Percentiles rank a stretch among this genome's conserved stretches.
phyloP scores from a whole-genome alignment of 2,113 vertebrate genomes.

The pig (Sus scrofa) region T2T-Sscrofa CM000813.6:150547001-150547500 shows the following conservation, averaged over 20 bases:
- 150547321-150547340: background rate
- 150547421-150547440: background rate
- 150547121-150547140: slow-evolving; percentile 27
- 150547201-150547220: background rate
- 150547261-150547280: slow-evolving; percentile 12
- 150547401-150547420: background rate
- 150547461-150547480: slow-evolving; percentile 7
- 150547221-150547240: background rate
- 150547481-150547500: background rate
- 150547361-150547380: background rate
- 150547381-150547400: background rate
- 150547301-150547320: slow-evolving; percentile 30
- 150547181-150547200: background rate
- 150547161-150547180: background rate
- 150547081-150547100: slow-evolving; percentile 12
- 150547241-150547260: background rate
- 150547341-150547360: background rate
- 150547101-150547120: background rate
- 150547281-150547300: slow-evolving; percentile 39
- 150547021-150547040: slow-evolving; percentile 40
- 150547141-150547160: background rate
- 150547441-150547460: background rate
- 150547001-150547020: slow-evolving; percentile 20
- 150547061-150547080: slow-evolving; percentile 47
- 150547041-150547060: background rate